Evolutionary conservation across 2,888 invertebrate species (phyloP).

Genomic region (Apocheima hispidaria): DNA sequence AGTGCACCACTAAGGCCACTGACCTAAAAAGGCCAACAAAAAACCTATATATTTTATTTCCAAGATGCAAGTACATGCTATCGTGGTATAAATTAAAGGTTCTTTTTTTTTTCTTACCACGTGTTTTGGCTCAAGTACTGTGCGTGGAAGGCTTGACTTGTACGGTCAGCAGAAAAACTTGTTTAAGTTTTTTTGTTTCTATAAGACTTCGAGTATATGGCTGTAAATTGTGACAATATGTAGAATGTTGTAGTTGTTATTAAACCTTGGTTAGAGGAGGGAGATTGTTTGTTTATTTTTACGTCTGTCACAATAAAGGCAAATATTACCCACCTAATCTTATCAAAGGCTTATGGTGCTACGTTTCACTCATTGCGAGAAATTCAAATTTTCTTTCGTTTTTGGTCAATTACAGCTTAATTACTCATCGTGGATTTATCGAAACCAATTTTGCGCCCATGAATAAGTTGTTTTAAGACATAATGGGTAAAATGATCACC

Average conservation of each 20-base stretch:
- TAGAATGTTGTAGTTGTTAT: slow-evolving; percentile 7
- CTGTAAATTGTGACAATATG: slow-evolving; percentile 19
- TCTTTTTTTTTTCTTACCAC: slow-evolving; percentile 82
- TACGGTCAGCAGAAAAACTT: slow-evolving; percentile 66
- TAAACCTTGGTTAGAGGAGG: background rate
- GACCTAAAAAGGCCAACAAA: slow-evolving; percentile 77
- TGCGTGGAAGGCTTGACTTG: slow-evolving; percentile 60
- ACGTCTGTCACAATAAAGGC: background rate
- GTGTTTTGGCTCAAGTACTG: slow-evolving; percentile 70
- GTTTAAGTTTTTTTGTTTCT: slow-evolving; percentile 42
- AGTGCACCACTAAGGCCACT: slow-evolving; percentile 76
- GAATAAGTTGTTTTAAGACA: no score
- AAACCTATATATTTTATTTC: slow-evolving; percentile 80
- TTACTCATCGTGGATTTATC: no score
- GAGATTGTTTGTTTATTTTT: background rate
- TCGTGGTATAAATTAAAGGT: slow-evolving; percentile 85
- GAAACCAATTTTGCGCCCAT: no score
- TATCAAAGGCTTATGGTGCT: no score
- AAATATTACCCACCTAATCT: no score
- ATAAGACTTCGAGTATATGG: slow-evolving; percentile 4
- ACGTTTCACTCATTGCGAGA: no score
- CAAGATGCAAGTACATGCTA: slow-evolving; percentile 79
- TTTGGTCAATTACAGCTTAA: no score
- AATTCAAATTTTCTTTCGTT: no score
- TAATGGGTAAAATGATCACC: no score